A percentile compares a stretch with the other conserved stretches of the same genome.
These are phyloP conservation scores for Hypselothyrea guttata DNA, from an alignment of 2,888 invertebrate species.

Conservation along the genomic window DNA sequence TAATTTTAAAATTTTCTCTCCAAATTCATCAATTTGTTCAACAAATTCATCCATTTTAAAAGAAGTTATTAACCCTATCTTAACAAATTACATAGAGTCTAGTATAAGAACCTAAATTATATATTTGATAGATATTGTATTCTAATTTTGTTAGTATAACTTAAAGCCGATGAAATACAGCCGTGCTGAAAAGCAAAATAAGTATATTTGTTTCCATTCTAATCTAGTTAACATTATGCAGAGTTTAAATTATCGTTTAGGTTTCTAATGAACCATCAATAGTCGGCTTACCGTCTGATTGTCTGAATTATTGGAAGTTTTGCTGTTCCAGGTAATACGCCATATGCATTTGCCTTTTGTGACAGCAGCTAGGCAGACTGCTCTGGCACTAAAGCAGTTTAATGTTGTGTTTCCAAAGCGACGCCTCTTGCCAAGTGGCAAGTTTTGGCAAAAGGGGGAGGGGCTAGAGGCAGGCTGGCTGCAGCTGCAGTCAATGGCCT, in stretches of 20 bases:
- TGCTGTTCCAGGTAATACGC: background rate
- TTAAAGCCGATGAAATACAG: too few relatives aligned
- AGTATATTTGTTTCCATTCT: background rate
- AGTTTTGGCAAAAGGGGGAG: conserved; percentile 33
- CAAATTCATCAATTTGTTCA: too few relatives aligned
- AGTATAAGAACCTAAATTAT: too few relatives aligned
- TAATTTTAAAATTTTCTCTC: too few relatives aligned
- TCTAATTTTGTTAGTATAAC: too few relatives aligned
- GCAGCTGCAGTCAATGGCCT: conserved; percentile 21
- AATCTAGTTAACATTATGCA: background rate
- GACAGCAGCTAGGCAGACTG: background rate
- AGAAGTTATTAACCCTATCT: too few relatives aligned
- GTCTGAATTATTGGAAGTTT: background rate
- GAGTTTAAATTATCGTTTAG: background rate
- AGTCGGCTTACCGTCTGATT: conserved; percentile 1
- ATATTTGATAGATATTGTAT: too few relatives aligned
- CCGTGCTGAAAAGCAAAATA: too few relatives aligned
- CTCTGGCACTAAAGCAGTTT: conserved; percentile 41
- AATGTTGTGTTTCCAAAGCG: conserved; percentile 12
- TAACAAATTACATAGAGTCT: too few relatives aligned
- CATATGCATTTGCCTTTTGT: background rate
- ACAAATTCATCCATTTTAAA: too few relatives aligned
- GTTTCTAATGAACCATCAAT: conserved; percentile 1
- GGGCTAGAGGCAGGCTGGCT: too few relatives aligned
- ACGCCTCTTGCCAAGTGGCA: conserved; percentile 44